Evolutionary conservation across 2,888 invertebrate genomes (phyloP).

Genomic region (Noctua janthina): DNA sequence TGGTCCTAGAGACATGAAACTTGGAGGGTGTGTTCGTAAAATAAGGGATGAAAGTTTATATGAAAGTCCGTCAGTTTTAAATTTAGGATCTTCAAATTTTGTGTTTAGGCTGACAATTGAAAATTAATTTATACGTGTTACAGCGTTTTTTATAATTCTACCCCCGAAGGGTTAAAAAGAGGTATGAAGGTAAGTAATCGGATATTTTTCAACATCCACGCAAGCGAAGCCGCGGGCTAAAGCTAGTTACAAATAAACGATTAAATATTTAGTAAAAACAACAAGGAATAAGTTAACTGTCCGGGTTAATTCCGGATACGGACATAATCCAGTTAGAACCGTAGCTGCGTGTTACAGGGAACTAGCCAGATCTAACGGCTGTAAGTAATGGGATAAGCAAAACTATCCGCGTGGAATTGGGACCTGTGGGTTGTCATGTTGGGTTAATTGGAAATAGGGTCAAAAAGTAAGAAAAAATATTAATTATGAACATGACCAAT

Average conservation of each 20-base stretch:
- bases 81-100: no score
- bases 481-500: not conserved
- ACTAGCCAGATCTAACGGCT: slow-evolving; percentile 6
- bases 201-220: no score
- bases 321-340: slow-evolving; percentile 11
- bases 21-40: no score
- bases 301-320: not conserved
- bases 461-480: not conserved
- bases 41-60: no score
- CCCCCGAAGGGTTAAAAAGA: no score
- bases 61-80: no score
- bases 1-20: no score
- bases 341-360: slow-evolving; percentile 1
- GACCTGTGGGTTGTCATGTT: not conserved
- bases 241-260: not conserved
- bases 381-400: slow-evolving; percentile 24
- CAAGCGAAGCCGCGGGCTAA: no score
- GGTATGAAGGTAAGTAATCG: no score
- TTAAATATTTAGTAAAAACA: not conserved
- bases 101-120: no score
- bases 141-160: no score
- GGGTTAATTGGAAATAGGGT: not conserved
- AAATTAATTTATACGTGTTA: no score
- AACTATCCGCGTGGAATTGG: slow-evolving; percentile 4
- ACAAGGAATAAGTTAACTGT: not conserved